phyloP scores from a whole-genome alignment of 2,888 invertebrate species.

The Exephanes ischioxanthus region DNA sequence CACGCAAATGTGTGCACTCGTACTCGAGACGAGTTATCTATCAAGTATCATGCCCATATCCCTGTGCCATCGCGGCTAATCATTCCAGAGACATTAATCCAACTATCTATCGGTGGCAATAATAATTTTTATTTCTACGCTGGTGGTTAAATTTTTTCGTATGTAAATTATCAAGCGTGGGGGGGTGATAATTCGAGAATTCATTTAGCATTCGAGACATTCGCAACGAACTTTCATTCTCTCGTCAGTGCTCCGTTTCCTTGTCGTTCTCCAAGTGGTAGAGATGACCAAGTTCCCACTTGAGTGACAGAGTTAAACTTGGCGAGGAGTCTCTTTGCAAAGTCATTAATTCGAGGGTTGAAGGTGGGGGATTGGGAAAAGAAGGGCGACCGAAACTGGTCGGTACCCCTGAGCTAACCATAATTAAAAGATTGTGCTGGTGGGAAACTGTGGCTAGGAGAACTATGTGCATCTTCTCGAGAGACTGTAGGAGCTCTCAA shows the following conservation, averaged over 20 bases:
- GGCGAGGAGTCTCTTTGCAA: slow-evolving; percentile 23
- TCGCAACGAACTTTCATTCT: slow-evolving; percentile 54
- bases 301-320: slow-evolving; percentile 56
- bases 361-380: slow-evolving; percentile 23
- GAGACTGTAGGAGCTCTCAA: slow-evolving; percentile 29
- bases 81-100: too few relatives aligned
- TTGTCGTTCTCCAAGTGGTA: slow-evolving; percentile 3
- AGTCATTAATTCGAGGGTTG: slow-evolving; percentile 49
- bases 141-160: not conserved
- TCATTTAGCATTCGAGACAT: slow-evolving; percentile 46
- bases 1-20: too few relatives aligned
- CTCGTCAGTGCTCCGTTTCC: slow-evolving; percentile 18
- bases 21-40: too few relatives aligned
- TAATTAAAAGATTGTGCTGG: slow-evolving; percentile 62
- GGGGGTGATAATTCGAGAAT: slow-evolving; percentile 57
- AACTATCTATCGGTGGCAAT: not conserved
- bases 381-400: slow-evolving; percentile 27
- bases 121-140: not conserved
- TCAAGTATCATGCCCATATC: too few relatives aligned
- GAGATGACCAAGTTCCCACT: slow-evolving; percentile 53
- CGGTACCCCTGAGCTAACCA: slow-evolving; percentile 43
- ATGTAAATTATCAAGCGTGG: too few relatives aligned
- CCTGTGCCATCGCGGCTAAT: too few relatives aligned
- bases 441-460: slow-evolving; percentile 11
- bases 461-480: slow-evolving; percentile 4